phyloP scores from a whole-genome alignment of 1,140 invertebrate species.

The Zaprionus davidi region DNA sequence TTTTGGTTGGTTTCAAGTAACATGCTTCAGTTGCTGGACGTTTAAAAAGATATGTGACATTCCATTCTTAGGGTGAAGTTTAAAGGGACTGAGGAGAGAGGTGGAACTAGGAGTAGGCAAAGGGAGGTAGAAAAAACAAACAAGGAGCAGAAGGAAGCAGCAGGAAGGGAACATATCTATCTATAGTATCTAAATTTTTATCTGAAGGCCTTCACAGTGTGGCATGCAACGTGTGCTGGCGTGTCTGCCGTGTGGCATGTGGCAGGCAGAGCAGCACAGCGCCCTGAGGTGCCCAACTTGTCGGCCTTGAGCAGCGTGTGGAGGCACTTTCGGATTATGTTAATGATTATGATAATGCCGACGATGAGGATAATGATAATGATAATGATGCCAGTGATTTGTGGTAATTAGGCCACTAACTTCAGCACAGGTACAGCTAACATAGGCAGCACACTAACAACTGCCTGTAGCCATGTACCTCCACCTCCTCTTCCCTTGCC shows the following conservation, averaged over 20 bases:
- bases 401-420: constrained; percentile 37
- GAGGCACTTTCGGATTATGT: constrained; percentile 12
- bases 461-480: background rate
- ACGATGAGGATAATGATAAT: constrained; percentile 13
- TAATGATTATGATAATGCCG: constrained; percentile 23
- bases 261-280: constrained; percentile 4
- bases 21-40: background rate
- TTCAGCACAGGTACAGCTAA: background rate
- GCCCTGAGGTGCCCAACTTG: background rate
- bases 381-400: constrained; percentile 29
- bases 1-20: background rate
- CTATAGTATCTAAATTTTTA: background rate
- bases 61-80: background rate
- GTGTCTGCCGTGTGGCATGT: background rate
- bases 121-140: background rate
- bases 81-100: background rate
- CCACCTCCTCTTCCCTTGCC: background rate
- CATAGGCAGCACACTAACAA: background rate
- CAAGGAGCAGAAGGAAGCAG: no score
- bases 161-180: background rate
- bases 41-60: background rate
- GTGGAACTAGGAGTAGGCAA: background rate
- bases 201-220: background rate
- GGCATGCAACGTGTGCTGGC: background rate
- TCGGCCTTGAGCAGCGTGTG: background rate